These are phyloP conservation scores for Augochlorella aurata DNA, from an alignment of 2,888 invertebrate genomes.

Conservation along the genomic window DNA sequence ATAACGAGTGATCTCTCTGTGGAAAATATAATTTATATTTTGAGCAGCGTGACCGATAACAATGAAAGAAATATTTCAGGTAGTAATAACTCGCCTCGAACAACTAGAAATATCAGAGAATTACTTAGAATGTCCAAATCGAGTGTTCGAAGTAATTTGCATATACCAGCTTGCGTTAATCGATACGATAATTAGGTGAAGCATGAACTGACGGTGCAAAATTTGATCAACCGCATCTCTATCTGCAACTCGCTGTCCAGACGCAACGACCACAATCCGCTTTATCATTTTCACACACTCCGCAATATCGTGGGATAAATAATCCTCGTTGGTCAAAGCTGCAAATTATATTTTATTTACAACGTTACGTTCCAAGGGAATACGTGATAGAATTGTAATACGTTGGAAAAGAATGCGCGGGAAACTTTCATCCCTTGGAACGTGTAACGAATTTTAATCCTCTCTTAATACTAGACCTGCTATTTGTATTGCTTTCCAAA, in stretches of 20 bases:
- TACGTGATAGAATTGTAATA: too few relatives aligned
- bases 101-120: background rate
- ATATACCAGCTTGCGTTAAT: background rate
- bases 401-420: too few relatives aligned
- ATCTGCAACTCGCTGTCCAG: background rate
- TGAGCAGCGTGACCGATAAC: too few relatives aligned
- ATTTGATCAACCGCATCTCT: background rate
- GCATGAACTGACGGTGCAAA: background rate
- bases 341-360: background rate
- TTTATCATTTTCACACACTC: background rate
- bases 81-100: background rate
- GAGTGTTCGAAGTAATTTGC: background rate
- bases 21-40: too few relatives aligned
- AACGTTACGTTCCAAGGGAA: background rate
- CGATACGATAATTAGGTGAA: conserved; percentile 7
- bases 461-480: too few relatives aligned
- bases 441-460: too few relatives aligned
- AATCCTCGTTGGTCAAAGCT: too few relatives aligned
- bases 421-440: too few relatives aligned
- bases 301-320: background rate
- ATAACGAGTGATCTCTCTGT: too few relatives aligned
- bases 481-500: too few relatives aligned
- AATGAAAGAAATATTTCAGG: background rate
- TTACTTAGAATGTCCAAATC: background rate
- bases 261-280: background rate